Percentiles rank a stretch among this genome's conserved stretches.
phyloP scores from a whole-genome alignment of 2,888 invertebrate species.

The Chymomyza caudatula region DNA sequence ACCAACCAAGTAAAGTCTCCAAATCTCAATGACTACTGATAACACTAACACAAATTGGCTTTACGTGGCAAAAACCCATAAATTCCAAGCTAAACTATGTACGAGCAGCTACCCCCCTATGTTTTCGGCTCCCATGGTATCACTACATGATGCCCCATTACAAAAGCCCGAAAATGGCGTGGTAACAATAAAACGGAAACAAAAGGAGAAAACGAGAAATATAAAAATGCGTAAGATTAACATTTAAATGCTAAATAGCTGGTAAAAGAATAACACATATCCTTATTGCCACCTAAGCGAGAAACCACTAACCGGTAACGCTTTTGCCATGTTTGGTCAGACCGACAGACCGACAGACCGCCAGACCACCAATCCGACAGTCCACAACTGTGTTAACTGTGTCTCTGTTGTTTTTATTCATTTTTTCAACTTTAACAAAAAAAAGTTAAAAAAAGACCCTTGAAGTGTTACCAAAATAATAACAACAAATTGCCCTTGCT shows the following conservation, averaged over 20 bases:
- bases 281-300: slow-evolving; percentile 54
- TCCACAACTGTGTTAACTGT: background rate
- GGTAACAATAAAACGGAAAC: slow-evolving; percentile 4
- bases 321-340: no score
- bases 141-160: background rate
- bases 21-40: slow-evolving; percentile 48
- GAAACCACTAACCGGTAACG: background rate
- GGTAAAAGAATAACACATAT: slow-evolving; percentile 71
- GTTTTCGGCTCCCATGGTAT: background rate
- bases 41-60: slow-evolving; percentile 51
- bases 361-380: background rate
- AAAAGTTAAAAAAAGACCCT: slow-evolving; percentile 17
- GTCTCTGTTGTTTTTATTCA: slow-evolving; percentile 7
- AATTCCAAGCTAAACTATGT: background rate
- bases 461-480: slow-evolving; percentile 71
- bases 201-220: slow-evolving; percentile 14
- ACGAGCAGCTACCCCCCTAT: background rate
- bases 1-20: background rate
- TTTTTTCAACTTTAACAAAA: slow-evolving; percentile 38
- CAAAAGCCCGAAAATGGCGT: background rate
- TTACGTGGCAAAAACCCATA: slow-evolving; percentile 31
- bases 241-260: slow-evolving; percentile 73
- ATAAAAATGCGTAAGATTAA: slow-evolving; percentile 39
- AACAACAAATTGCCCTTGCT: slow-evolving; percentile 60
- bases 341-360: background rate